A percentile compares a stretch with the other conserved stretches of the same genome.
phyloP scores from a whole-genome alignment of 2,888 invertebrate genomes.

The Chrysolina americana region DNA sequence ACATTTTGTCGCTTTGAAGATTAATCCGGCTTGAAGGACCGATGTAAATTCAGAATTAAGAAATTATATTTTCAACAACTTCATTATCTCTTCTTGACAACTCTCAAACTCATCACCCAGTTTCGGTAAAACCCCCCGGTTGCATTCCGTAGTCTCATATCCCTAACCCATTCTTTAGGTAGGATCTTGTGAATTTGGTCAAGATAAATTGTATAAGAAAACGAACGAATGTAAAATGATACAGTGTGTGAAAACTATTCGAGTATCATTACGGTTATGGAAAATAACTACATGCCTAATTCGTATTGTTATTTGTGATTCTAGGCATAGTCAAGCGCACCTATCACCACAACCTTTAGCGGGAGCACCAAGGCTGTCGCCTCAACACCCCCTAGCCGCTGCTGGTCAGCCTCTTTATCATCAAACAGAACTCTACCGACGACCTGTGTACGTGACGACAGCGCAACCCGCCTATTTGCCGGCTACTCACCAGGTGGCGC shows the following conservation, averaged over 20 bases:
- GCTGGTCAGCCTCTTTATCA: constrained; percentile 77
- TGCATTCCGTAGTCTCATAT: too few species aligned
- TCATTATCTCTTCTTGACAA: too few species aligned
- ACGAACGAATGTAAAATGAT: too few species aligned
- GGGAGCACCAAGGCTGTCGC: constrained; percentile 67
- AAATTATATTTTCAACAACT: too few species aligned
- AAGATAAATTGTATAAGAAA: too few species aligned
- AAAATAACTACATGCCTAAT: constrained; percentile 30
- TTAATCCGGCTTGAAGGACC: too few species aligned
- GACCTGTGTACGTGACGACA: constrained; percentile 80
- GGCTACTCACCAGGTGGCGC: constrained; percentile 72
- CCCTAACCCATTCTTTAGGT: too few species aligned
- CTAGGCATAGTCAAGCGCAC: constrained; percentile 69
- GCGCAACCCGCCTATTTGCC: constrained; percentile 73
- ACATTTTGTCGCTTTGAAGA: too few species aligned
- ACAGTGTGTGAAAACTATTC: not conserved
- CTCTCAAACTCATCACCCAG: too few species aligned
- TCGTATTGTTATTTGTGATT: constrained; percentile 33
- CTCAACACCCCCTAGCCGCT: constrained; percentile 72
- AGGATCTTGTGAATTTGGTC: too few species aligned
- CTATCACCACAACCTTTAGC: constrained; percentile 71
- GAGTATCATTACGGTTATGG: not conserved
- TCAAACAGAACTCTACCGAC: constrained; percentile 75
- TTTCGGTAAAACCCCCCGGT: too few species aligned
- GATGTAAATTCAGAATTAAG: too few species aligned